phyloP scores from a whole-genome alignment of 2,888 invertebrate species.

The Vesta saturnalis region DNA sequence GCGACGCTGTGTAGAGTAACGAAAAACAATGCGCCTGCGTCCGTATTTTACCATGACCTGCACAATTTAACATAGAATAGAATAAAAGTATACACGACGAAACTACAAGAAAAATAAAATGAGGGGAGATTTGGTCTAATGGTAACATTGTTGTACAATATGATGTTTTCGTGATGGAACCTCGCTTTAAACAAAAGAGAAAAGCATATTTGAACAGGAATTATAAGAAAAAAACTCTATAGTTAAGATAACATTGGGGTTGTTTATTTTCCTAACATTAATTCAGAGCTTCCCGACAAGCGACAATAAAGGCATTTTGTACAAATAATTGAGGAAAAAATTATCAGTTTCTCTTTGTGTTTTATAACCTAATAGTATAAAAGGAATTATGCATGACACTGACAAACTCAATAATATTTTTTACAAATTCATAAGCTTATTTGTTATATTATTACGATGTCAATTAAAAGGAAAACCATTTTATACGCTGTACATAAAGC shows the following conservation, averaged over 20 bases:
- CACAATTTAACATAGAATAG: conserved; percentile 45
- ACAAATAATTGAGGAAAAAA: not conserved
- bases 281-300: not conserved
- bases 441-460: no score
- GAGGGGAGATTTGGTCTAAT: conserved; percentile 25
- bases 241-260: conserved; percentile 18
- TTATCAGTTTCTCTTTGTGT: not conserved
- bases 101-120: conserved; percentile 27
- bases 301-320: not conserved
- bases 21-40: conserved; percentile 46
- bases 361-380: not conserved
- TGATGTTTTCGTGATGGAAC: not conserved
- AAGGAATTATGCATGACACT: not conserved
- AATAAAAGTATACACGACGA: conserved; percentile 27
- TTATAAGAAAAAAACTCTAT: conserved; percentile 14
- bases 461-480: no score
- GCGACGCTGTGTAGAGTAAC: conserved; percentile 44
- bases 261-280: conserved; percentile 21
- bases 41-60: conserved; percentile 47
- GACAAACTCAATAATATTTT: not conserved
- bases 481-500: no score
- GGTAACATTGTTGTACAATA: not conserved
- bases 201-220: conserved; percentile 10
- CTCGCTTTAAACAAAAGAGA: not conserved
- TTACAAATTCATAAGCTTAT: no score